Conservation (phyloP, 1,140 invertebrate genomes). For the Tetramorium alpestre region DNA sequence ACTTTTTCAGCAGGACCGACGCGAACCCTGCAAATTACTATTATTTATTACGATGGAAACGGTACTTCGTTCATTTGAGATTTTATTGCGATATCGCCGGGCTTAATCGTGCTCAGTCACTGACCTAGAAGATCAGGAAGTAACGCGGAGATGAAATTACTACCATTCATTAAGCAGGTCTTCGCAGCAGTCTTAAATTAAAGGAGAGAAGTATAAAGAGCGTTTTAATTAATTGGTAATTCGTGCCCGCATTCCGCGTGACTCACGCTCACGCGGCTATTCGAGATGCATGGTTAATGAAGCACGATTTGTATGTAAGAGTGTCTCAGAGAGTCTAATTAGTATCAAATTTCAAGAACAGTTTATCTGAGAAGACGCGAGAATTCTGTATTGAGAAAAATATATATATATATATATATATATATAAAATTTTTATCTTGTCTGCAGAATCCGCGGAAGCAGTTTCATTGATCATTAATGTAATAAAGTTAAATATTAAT, state of each 20-base stretch:
- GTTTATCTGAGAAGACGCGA: background rate
- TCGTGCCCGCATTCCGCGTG: background rate
- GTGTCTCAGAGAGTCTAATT: background rate
- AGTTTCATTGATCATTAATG: background rate
- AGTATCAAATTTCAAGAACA: background rate
- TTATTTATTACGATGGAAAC: conserved; percentile 20
- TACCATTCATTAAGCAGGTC: conserved; percentile 52
- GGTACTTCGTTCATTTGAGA: background rate
- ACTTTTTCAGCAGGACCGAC: background rate
- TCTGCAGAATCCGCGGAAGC: background rate
- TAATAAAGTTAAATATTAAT: background rate
- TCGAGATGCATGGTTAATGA: conserved; percentile 39
- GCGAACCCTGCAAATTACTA: background rate
- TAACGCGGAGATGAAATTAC: conserved; percentile 54
- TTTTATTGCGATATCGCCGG: background rate
- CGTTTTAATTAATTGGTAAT: conserved; percentile 62
- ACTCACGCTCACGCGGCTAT: background rate
- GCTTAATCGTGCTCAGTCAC: conserved; percentile 43
- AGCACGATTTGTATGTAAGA: background rate
- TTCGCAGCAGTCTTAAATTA: conserved; percentile 39
- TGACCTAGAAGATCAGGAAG: conserved; percentile 58
- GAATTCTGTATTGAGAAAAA: background rate
- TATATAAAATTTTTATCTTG: background rate
- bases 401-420: too few species aligned
- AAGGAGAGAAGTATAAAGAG: conserved; percentile 14